These are phyloP conservation scores for Platysternon megacephalum DNA, from an alignment of 2,113 vertebrate species.

Conservation along the genomic window DNA sequence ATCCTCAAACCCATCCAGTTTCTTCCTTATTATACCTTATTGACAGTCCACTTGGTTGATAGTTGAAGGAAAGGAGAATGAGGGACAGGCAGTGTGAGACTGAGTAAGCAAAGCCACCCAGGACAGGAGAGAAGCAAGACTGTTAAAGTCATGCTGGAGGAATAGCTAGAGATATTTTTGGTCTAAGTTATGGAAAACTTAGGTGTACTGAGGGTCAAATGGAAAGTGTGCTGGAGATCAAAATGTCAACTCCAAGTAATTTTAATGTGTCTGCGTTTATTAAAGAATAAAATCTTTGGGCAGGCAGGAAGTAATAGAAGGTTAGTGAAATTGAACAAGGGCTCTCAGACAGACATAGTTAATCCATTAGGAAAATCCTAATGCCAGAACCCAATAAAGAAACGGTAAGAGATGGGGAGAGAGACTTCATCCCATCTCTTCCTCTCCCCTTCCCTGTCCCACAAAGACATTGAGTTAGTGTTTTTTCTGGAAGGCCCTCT, in stretches of 20 bases:
- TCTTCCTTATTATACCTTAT: not conserved
- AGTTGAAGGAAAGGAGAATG: not conserved
- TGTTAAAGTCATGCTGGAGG: not conserved
- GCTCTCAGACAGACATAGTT: not conserved
- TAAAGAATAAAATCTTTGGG: not conserved
- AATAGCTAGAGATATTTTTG: not conserved
- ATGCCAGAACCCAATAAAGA: not conserved
- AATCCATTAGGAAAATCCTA: not conserved
- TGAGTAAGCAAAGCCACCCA: not conserved
- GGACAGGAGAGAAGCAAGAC: not conserved
- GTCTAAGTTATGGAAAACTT: not conserved
- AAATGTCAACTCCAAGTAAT: not conserved
- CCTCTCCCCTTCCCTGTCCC: not conserved
- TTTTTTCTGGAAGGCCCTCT: not conserved
- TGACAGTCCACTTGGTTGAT: not conserved
- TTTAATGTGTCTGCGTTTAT: not conserved
- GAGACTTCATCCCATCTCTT: not conserved
- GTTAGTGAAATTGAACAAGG: not conserved
- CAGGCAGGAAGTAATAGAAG: not conserved
- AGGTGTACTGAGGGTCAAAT: not conserved
- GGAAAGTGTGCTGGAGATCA: not conserved
- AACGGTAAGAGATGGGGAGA: not conserved
- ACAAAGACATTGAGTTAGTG: not conserved
- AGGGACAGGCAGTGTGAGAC: not conserved
- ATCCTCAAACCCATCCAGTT: not conserved